Base-by-base conservation (phyloP, 2,113 vertebrate species). In the Paradoxurus hermaphroditus region DNA sequence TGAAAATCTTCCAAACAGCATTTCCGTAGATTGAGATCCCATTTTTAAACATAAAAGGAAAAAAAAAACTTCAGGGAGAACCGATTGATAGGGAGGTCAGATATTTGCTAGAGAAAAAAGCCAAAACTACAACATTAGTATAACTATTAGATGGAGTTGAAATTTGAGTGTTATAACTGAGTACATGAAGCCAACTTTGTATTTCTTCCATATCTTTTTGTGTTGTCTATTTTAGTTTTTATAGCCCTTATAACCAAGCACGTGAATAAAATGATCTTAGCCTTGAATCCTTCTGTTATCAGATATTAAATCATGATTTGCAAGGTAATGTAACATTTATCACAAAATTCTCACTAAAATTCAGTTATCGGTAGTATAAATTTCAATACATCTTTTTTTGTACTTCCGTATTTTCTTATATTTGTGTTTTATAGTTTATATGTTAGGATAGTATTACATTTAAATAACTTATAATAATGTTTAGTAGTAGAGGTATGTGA, bases 51-150 rank as follows among this genome's bases (percentile, higher is more conserved):
- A 29, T 92, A 70, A 75, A 83, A 84, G 65, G 16, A 67, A 85
- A 25, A 27, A 41, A 77, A 65, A 86, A 21, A 44, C 73, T 70
- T 56, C 70, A 91, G 63, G 84, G 53, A 94, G 96, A 95, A 94
- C 79, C 73, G 49, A 62, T 85, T 91, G 63, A 82, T 62, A 78
- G 63, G 5, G 3, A 96, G 95, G 34, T 62, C 59, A 94, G 65
- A 95, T 86, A 86, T 90, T 86, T 92, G 53, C 56, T 87, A 62
- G 70, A 87, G 51, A 88, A 86, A 86, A 93, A 94, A 85, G 39
- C 67, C 77, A 90, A 65, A 96, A 49, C 44, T 91, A 68, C 2
- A 88, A 77, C 29, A 65, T 84, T 90, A 93, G 44, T 51, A 46
- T 39, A 96, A 85, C 63, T 79, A 23, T 36, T 95, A 34, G 51